Evolutionary conservation across 2,113 vertebrate genomes (phyloP), one percentile per base, ranked within the genome.

Genomic region (Lanius ludovicianus): DNA sequence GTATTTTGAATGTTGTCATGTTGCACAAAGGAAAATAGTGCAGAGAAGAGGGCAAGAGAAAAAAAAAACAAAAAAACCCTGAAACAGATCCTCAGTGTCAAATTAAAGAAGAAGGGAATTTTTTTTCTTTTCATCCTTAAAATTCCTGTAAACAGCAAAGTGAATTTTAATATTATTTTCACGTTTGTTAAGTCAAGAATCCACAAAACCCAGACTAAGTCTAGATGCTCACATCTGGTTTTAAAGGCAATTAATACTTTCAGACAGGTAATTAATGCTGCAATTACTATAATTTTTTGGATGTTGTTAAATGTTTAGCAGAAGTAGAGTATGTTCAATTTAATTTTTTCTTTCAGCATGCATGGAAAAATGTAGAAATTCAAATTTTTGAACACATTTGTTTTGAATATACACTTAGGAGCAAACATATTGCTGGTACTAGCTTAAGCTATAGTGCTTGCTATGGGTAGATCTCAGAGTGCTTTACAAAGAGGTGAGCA

Each of bases 211-310:
- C 31, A 82, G 39, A 46, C 39, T 50, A 64, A 60, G 10, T 44
- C 39, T 30, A 9, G 21, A 70, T 76, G 14, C 8, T 75, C 41
- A 53, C 20, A 31, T 76, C 41, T 79, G n/a, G 8, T 65, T 93
- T 87, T 55, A 82, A 87, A 93, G 41, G 42, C 73, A 84, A 85
- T 83, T 87, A 69, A 69, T 85, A 65, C 37, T 86, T 92, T 88
- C 82, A 83, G 46, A 57, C 6, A 73, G 49, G 31, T 35, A 39
- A 65, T 85, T 83, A 85, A 82, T 9, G 1, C 44, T 83, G 35
- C 27, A 90, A 27, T 90, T 90, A 53, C 28, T 57, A 11, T n/a
- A 87, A 22, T 33, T 15, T 41, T 69, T 88, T 86, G 59, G n/a
- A 63, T 47, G 71, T 30, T 47, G 41, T 35, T 41, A 79, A 68